Evolutionary conservation across 2,888 invertebrate genomes (phyloP).

Genomic region (Rhaphigaster nebulosa): DNA sequence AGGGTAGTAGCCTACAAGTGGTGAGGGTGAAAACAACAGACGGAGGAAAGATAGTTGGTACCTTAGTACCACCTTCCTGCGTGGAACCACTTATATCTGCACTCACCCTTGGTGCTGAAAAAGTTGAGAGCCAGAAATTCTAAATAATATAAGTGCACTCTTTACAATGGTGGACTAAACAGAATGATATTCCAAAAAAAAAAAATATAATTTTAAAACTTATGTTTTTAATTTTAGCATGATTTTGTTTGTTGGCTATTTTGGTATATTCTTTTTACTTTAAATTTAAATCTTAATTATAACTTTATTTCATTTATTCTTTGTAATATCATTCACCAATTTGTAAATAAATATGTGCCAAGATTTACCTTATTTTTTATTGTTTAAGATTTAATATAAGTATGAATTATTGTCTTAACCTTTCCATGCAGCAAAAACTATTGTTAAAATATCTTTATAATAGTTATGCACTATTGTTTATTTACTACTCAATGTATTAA

Average conservation of each 20-base stretch:
- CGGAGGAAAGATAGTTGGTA: slow-evolving; percentile 67
- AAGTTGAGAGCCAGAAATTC: slow-evolving; percentile 75
- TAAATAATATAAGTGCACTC: background rate
- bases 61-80: slow-evolving; percentile 90
- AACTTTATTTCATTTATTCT: background rate
- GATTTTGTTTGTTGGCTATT: background rate
- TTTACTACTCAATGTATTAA: background rate
- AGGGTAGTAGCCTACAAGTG: slow-evolving; percentile 58
- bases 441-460: background rate
- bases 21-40: slow-evolving; percentile 61
- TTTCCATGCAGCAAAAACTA: background rate
- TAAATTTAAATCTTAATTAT: background rate
- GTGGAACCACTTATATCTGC: slow-evolving; percentile 83
- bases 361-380: background rate
- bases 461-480: background rate
- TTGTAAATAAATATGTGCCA: background rate
- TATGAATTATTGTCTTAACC: background rate
- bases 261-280: background rate
- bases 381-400: background rate
- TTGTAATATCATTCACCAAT: background rate
- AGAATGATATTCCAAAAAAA: background rate
- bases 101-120: slow-evolving; percentile 84
- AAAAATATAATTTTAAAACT: background rate
- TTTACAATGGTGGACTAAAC: background rate
- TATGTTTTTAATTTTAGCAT: background rate